Conservation (phyloP, 1,140 invertebrate genomes). For the Ceratina australensis region DNA sequence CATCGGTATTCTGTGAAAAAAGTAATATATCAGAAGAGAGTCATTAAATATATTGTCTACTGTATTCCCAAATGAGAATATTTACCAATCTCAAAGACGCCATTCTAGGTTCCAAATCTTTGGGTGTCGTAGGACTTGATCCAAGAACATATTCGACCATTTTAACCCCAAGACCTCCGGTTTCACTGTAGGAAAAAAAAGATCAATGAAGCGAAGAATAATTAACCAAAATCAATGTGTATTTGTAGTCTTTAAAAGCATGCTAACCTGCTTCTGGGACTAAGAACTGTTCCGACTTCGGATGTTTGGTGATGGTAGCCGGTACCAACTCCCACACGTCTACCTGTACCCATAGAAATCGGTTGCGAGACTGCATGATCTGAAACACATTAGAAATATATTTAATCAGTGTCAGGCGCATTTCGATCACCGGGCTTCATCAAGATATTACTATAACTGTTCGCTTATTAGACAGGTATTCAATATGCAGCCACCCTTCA, state of each 20-base stretch:
- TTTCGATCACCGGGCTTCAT: not conserved
- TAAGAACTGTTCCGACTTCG: conserved; percentile 77
- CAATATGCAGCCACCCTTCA: not conserved
- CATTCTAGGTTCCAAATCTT: conserved; percentile 86
- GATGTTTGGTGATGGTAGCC: conserved; percentile 78
- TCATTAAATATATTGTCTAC: not conserved
- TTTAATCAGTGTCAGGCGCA: conserved; percentile 11
- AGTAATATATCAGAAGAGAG: conserved; percentile 5
- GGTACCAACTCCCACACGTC: conserved; percentile 80
- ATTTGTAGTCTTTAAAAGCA: not conserved
- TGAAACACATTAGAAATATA: conserved; percentile 72
- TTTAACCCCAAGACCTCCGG: conserved; percentile 94
- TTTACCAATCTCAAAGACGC: conserved; percentile 85
- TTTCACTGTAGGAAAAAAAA: conserved; percentile 78
- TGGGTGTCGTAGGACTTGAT: conserved; percentile 91
- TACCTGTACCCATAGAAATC: conserved; percentile 85
- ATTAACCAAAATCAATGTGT: not conserved
- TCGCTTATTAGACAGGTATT: not conserved
- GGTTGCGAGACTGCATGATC: conserved; percentile 89
- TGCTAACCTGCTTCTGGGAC: conserved; percentile 77
- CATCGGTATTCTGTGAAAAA: conserved; percentile 73
- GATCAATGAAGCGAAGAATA: not conserved
- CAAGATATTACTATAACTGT: not conserved
- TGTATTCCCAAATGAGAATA: not conserved
- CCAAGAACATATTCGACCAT: conserved; percentile 99